Evolutionary conservation across 2,888 invertebrate genomes (phyloP).

Genomic region (Apeira syringaria): DNA sequence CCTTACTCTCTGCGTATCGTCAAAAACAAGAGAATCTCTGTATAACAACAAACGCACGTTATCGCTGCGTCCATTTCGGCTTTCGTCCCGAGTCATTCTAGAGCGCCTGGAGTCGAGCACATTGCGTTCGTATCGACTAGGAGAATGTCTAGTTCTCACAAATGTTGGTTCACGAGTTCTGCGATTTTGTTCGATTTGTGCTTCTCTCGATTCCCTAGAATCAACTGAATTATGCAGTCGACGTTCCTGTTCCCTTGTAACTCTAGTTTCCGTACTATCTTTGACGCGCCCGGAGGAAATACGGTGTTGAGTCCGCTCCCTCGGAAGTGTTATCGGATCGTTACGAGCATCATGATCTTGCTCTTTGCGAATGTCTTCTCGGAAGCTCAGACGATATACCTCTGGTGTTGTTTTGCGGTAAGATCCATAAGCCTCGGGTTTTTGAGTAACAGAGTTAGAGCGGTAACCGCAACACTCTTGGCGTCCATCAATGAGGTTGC

Average conservation of each 20-base stretch:
- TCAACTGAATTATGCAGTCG: conserved; percentile 6
- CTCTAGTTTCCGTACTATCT: conserved; percentile 4
- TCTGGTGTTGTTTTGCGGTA: conserved; percentile 13
- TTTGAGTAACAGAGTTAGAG: conserved; percentile 30
- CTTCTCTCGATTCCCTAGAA: conserved; percentile 5
- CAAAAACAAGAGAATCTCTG: not conserved
- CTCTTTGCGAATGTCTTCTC: conserved; percentile 34
- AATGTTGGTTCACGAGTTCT: conserved; percentile 8
- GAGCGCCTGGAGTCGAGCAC: conserved; percentile 17
- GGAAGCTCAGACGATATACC: conserved; percentile 21
- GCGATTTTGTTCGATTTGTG: conserved; percentile 13
- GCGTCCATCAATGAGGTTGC: conserved; percentile 69
- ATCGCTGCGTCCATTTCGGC: conserved; percentile 1
- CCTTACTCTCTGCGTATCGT: conserved; percentile 3
- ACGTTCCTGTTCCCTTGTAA: conserved; percentile 15
- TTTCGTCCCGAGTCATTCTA: conserved; percentile 10
- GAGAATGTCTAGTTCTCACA: conserved; percentile 14
- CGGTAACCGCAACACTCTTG: conserved; percentile 55
- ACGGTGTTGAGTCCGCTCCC: conserved; percentile 15
- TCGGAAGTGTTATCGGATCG: conserved; percentile 18
- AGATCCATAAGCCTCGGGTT: conserved; percentile 37
- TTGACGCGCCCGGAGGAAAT: conserved; percentile 9
- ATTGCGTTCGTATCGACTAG: conserved; percentile 21
- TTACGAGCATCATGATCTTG: conserved; percentile 38
- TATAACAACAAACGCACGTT: conserved; percentile 4